Evolutionary conservation across 2,888 invertebrate genomes (phyloP).

Genomic region (Prenolepis imparis): DNA sequence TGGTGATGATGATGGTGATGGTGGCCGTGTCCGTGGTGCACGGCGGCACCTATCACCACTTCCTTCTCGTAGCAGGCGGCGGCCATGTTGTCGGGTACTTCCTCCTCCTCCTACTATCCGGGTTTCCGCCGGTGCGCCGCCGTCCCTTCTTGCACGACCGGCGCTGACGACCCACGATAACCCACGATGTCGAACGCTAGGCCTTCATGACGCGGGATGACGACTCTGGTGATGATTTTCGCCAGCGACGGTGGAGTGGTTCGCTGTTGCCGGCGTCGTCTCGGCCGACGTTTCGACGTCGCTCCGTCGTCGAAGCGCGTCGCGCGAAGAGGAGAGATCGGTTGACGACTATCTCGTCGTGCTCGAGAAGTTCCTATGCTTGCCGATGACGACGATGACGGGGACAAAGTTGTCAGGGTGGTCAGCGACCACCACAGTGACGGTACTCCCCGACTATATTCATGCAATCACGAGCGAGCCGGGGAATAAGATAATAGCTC

Average conservation of each 20-base stretch:
- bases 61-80: conserved; percentile 85
- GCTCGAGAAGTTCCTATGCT: neutral
- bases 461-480: conserved; percentile 51
- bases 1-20: conserved; percentile 81
- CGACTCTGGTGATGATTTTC: conserved; percentile 70
- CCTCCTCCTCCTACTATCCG: conserved; percentile 73
- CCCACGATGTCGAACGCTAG: conserved; percentile 83
- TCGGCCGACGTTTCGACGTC: conserved; percentile 58
- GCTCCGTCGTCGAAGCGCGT: conserved; percentile 44
- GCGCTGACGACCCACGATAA: conserved; percentile 72
- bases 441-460: conserved; percentile 24
- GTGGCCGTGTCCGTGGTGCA: conserved; percentile 85
- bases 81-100: conserved; percentile 78
- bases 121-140: conserved; percentile 75
- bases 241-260: conserved; percentile 79
- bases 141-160: conserved; percentile 72
- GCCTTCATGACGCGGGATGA: conserved; percentile 83
- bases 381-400: conserved; percentile 17
- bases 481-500: conserved; percentile 52
- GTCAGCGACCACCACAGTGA: conserved; percentile 7
- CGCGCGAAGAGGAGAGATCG: neutral
- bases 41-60: conserved; percentile 79
- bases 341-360: neutral
- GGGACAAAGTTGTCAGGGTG: neutral
- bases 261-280: conserved; percentile 60